A percentile compares a stretch with the other conserved stretches of the same genome.
Conservation (phyloP, 2,888 invertebrate species). For the Mythimna loreyi region DNA sequence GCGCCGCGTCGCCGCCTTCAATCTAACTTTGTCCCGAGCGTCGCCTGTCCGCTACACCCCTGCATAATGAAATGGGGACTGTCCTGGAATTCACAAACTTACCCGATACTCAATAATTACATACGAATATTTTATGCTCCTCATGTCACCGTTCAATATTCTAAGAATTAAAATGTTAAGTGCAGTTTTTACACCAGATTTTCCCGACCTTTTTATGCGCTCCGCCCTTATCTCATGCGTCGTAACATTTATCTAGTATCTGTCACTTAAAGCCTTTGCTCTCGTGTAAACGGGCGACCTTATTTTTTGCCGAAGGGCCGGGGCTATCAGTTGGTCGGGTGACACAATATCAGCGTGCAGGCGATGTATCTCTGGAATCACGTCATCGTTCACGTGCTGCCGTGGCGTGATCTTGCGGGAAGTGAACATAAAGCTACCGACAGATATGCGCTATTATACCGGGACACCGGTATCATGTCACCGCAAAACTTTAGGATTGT, state of each 20-base stretch:
- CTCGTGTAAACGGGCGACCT: slow-evolving; percentile 88
- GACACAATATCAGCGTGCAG: slow-evolving; percentile 87
- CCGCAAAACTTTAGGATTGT: slow-evolving; percentile 32
- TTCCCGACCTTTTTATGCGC: slow-evolving; percentile 78
- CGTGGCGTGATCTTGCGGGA: slow-evolving; percentile 80
- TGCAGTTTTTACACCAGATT: slow-evolving; percentile 75
- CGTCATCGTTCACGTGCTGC: slow-evolving; percentile 84
- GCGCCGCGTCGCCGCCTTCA: slow-evolving; percentile 86
- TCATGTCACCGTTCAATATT: slow-evolving; percentile 68
- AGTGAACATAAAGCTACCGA: slow-evolving; percentile 74
- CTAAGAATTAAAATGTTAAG: slow-evolving; percentile 64
- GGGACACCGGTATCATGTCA: slow-evolving; percentile 65
- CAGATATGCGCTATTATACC: slow-evolving; percentile 68
- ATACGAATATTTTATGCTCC: slow-evolving; percentile 65
- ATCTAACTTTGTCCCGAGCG: slow-evolving; percentile 87
- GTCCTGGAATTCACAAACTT: slow-evolving; percentile 81
- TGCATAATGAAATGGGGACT: slow-evolving; percentile 87
- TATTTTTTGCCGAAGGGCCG: slow-evolving; percentile 88
- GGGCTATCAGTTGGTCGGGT: slow-evolving; percentile 85
- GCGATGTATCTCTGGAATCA: slow-evolving; percentile 87
- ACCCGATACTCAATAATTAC: slow-evolving; percentile 85
- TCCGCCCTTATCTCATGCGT: slow-evolving; percentile 84
- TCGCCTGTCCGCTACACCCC: slow-evolving; percentile 84
- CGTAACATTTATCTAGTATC: slow-evolving; percentile 90
- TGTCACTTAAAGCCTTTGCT: slow-evolving; percentile 89